Base-by-base conservation (phyloP, 2,113 vertebrate species). In the Boulengeromyrus knoepffleri region DNA sequence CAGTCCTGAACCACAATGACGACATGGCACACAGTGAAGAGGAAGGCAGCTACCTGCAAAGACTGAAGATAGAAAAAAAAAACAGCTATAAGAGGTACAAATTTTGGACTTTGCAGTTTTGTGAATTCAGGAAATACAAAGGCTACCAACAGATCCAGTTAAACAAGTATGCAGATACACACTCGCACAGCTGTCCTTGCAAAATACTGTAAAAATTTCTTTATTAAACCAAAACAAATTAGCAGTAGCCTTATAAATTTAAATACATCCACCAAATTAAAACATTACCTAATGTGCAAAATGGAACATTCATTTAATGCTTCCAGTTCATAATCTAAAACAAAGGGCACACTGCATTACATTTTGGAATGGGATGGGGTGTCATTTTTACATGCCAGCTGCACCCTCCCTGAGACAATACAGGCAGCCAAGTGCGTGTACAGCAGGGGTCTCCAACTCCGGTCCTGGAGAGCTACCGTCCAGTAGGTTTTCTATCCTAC, bases 1-100 rank as follows among this genome's bases (percentile, higher is more conserved):
- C 97, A 98, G 93, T 98, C 98, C 93, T 98, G 98, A 87, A 98
- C 96, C 39, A 98, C 96, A 2, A 98, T 96, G 88, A 98, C 97
- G 58, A 98, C 97, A 0, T 98, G 98, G 89, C 98, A 98, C 21
- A 98, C 97, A 0, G 98, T 98, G 93, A 98, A 98, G 87, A 98
- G 96, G 94, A 98, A 98, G 85, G 98, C 97, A 0, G 97, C 95
- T 0, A 98, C 97, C 96, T 98, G 98, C 52, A 98, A 95, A 56
- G 97, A 98, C 98, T 98, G 93, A 3, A 39, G 90, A 91, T 56
- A 70, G 74, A n/a, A n/a, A 0, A 89, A 0, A 42, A 42, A 83
- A 45, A 21, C 15, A 21, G 31, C 12, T 45, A 42, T 83, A 83
- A 83, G 27, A 7, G 7, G 24, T 21, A 24, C 58, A 42, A 31